These are phyloP conservation scores for Centropus bengalensis DNA, from an alignment of 2,113 vertebrate species.

Conservation along the genomic window DNA sequence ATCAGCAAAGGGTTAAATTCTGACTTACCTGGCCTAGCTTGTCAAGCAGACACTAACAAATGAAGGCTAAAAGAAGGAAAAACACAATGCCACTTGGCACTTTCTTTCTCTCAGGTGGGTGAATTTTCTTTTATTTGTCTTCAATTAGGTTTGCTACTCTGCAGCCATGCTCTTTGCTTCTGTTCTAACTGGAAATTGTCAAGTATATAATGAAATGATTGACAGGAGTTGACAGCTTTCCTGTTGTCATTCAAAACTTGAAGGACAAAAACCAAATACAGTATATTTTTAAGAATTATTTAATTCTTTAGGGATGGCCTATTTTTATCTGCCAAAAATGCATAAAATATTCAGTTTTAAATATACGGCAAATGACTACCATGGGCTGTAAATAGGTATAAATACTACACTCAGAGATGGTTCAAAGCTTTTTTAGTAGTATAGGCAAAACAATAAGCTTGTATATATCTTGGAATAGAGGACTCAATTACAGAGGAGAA, in stretches of 20 bases:
- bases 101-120: constrained; percentile 53
- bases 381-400: neutral
- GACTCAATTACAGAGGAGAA: neutral
- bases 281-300: neutral
- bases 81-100: neutral
- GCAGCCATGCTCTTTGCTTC: constrained; percentile 24
- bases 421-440: neutral
- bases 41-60: constrained; percentile 59
- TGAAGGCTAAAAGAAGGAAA: constrained; percentile 63
- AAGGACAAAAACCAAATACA: constrained; percentile 28
- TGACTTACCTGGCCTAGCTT: constrained; percentile 24
- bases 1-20: constrained; percentile 38
- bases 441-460: neutral
- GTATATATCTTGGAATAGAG: neutral
- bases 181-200: constrained; percentile 53
- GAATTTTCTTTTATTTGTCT: constrained; percentile 73
- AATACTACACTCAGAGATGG: neutral
- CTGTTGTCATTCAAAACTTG: constrained; percentile 56
- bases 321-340: neutral
- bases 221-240: constrained; percentile 62
- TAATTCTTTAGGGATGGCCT: neutral
- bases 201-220: constrained; percentile 52
- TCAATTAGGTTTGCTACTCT: constrained; percentile 60
- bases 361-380: neutral
- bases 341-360: neutral